These are phyloP conservation scores for Nephrotoma flavescens DNA, from an alignment of 2,888 invertebrate genomes.

Conservation along the genomic window DNA sequence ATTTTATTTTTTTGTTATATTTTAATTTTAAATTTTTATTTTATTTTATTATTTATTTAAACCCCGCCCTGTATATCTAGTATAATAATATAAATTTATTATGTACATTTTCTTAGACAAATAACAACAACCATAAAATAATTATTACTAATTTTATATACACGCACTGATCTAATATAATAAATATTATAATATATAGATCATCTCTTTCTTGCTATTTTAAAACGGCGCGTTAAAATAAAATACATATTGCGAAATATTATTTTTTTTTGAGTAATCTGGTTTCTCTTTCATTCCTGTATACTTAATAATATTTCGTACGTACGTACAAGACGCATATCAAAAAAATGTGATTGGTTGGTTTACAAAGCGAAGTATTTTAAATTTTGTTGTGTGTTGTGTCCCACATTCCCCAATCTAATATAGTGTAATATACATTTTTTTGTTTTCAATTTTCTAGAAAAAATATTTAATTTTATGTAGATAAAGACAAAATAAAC, in stretches of 20 bases:
- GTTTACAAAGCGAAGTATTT: not conserved
- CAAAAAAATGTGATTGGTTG: not conserved
- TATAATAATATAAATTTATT: not conserved
- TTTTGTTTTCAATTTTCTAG: not conserved
- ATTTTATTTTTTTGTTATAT: slow-evolving; percentile 6
- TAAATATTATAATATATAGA: not conserved
- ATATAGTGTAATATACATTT: not conserved
- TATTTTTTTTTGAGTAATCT: not conserved
- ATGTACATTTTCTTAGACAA: not conserved
- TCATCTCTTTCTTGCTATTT: not conserved
- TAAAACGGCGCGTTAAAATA: not conserved
- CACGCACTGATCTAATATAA: not conserved
- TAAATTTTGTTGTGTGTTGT: not conserved
- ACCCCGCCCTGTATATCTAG: not conserved
- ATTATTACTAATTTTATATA: not conserved
- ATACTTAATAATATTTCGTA: not conserved
- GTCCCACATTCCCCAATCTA: not conserved
- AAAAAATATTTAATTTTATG: not conserved
- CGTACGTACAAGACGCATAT: not conserved
- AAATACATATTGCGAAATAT: not conserved
- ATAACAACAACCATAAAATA: not conserved
- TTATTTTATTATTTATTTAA: not conserved
- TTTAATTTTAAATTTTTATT: not conserved
- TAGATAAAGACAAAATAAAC: not conserved
- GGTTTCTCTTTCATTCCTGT: not conserved